Evolutionary conservation across 1,140 invertebrate genomes (phyloP), one percentile per base, ranked within the genome.

Genomic region (Philaenus spumarius): DNA sequence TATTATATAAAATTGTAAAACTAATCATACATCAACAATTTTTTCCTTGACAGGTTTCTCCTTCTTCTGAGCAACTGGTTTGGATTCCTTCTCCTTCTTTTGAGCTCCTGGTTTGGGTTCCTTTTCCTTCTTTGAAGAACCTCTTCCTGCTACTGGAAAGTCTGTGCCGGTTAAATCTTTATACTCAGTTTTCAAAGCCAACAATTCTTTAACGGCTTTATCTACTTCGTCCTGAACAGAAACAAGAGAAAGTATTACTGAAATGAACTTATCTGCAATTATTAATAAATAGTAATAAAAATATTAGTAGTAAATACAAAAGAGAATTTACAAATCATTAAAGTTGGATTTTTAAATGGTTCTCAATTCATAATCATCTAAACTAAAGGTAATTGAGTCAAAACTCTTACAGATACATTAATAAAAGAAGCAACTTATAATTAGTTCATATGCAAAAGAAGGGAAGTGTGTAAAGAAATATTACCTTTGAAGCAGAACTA

Each of bases 101-200:
- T 50, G 52, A 48, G 58, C 50, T 56, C 40, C 50, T n/a, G n/a
- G n/a, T n/a, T n/a, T n/a, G 11, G 58, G 6, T 7, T 52, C 70
- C 60, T 73, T 72, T 47, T 77, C 74, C 50, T 76, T 71, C 19
- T 72, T 73, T 50, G 67, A 51, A 58, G 48, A 34, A 47, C n/a
- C 30, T 19, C 43, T 37, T 19, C 47, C 45, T 14, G 55, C 47
- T 48, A 35, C 51, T 47, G 64, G 71, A 37, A 72, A 78, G 20
- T 90, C 87, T 40, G 77, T 75, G 4, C 87, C 88, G 3, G 86
- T 86, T 20, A 80, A 66, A 43, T 77, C 74, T 75, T 94, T 94
- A 69, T 87, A 96, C 53, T 90, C 79, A 1, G 73, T 76, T 74
- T 96, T 96, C 2, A 96, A 72, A 19, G 76, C 73, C 56, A 93